These are phyloP conservation scores for Rhinatrema bivittatum DNA, from an alignment of 2,797 vertebrate genomes.

Conservation along the genomic window DNA sequence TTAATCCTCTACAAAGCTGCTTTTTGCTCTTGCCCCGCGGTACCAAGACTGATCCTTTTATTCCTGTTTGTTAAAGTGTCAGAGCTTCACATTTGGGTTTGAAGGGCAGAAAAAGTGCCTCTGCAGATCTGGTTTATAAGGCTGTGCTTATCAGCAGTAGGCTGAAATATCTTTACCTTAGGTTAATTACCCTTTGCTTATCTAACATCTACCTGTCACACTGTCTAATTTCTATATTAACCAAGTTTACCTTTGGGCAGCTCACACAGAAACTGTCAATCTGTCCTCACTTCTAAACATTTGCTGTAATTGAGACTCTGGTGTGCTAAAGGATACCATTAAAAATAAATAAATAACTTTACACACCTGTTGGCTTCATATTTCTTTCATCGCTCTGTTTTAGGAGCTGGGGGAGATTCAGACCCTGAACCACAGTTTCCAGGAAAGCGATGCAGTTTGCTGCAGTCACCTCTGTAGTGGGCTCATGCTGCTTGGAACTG, in stretches of 20 bases:
- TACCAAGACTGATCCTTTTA: constrained; percentile 48
- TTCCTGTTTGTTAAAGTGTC: constrained; percentile 49
- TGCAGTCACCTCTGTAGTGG: too few relatives aligned
- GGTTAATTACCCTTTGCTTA: constrained; percentile 61
- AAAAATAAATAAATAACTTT: too few relatives aligned
- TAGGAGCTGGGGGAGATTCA: too few relatives aligned
- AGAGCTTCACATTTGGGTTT: constrained; percentile 48
- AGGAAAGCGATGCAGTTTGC: too few relatives aligned
- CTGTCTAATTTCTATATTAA: constrained; percentile 67
- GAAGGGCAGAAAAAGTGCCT: constrained; percentile 42
- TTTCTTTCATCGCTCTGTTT: too few relatives aligned
- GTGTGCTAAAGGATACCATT: constrained; percentile 43
- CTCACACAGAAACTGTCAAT: constrained; percentile 65
- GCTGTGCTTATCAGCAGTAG: constrained; percentile 50
- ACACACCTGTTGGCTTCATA: too few relatives aligned
- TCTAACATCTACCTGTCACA: constrained; percentile 61
- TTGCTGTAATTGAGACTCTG: constrained; percentile 55
- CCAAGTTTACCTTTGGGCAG: constrained; percentile 63
- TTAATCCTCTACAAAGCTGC: constrained; percentile 47
- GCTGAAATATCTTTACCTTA: constrained; percentile 67
- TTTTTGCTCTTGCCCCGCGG: constrained; percentile 50
- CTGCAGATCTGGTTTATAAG: constrained; percentile 40
- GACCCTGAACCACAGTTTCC: too few relatives aligned
- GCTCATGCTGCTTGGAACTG: too few relatives aligned
- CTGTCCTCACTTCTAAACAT: constrained; percentile 55